Conservation (phyloP, 2,888 invertebrate genomes). For the Ochropleura leucogaster region DNA sequence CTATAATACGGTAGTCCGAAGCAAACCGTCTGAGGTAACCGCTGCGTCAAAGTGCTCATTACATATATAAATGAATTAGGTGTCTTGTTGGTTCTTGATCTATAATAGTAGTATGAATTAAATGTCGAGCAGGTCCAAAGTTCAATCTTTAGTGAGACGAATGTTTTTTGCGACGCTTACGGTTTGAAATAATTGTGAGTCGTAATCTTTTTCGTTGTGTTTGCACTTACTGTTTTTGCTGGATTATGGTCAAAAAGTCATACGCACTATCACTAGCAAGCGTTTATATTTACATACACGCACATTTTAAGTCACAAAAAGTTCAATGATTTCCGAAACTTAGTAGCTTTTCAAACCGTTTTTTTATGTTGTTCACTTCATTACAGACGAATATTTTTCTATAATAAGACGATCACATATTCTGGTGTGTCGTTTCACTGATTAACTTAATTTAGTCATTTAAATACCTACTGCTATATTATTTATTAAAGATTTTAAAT, state of each 20-base stretch:
- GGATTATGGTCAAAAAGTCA: neutral
- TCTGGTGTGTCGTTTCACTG: neutral
- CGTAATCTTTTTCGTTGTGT: neutral
- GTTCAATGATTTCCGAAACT: neutral
- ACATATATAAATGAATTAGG: no score
- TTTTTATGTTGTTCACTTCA: neutral
- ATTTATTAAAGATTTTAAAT: neutral
- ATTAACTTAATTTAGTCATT: neutral
- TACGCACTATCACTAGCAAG: neutral
- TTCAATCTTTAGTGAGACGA: no score
- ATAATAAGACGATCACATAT: neutral
- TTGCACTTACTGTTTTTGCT: neutral
- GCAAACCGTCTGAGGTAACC: no score
- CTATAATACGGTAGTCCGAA: no score
- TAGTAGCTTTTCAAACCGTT: no score
- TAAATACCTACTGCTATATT: neutral
- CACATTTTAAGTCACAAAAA: neutral
- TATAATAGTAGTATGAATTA: no score
- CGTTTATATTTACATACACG: neutral
- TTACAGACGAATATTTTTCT: neutral
- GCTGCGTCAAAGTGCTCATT: no score
- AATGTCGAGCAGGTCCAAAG: no score
- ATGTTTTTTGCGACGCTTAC: no score
- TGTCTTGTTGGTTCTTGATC: no score
- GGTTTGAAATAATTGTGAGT: no score